phyloP scores from a whole-genome alignment of 2,113 vertebrate genomes.

The Ictalurus furcatus region DNA sequence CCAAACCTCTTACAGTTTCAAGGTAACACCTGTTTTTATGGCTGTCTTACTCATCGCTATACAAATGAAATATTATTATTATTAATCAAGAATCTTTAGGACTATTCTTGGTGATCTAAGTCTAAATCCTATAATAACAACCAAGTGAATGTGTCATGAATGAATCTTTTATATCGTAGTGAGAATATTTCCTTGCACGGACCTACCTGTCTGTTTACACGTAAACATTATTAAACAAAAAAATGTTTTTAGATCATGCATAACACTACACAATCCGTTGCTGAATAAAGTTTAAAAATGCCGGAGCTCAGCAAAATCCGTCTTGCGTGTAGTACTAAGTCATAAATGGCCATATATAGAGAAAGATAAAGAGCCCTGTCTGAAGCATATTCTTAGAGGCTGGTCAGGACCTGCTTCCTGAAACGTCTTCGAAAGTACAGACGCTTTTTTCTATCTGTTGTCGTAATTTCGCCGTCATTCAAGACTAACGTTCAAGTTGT shows the following conservation, averaged over 20 bases:
- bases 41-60: background rate
- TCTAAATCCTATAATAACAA: background rate
- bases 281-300: background rate
- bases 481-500: background rate
- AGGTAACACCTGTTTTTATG: constrained; percentile 67
- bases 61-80: no score
- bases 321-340: background rate
- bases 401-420: constrained; percentile 17
- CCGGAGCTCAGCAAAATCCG: background rate
- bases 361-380: background rate
- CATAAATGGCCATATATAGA: constrained; percentile 45
- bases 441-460: no score
- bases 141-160: background rate
- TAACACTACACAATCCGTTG: background rate
- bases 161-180: background rate
- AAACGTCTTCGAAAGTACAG: background rate
- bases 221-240: background rate
- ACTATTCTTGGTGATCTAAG: background rate
- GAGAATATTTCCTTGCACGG: background rate
- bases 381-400: background rate
- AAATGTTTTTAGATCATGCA: background rate
- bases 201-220: background rate
- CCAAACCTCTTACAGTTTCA: constrained; percentile 78
- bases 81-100: background rate
- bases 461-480: background rate